These are phyloP conservation scores for Taurulus bubalis DNA, from an alignment of 2,113 vertebrate genomes.

Conservation along the genomic window DNA sequence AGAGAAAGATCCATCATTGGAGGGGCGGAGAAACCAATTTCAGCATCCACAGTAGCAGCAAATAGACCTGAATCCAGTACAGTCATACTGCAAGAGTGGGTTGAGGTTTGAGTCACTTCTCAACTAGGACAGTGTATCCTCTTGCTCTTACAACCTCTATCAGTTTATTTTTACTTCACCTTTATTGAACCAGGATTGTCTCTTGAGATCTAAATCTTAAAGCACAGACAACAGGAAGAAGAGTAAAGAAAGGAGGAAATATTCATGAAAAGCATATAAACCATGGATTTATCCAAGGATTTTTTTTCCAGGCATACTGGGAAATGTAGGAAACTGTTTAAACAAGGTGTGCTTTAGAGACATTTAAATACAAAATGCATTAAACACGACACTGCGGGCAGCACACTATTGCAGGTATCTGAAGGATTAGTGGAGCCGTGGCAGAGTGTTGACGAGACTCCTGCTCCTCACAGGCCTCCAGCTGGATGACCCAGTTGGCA, in stretches of 20 bases:
- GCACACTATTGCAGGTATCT: constrained; percentile 19
- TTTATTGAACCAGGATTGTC: background rate
- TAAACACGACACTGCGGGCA: background rate
- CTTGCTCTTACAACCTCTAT: background rate
- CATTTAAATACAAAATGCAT: background rate
- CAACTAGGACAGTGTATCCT: background rate
- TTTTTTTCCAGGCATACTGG: background rate
- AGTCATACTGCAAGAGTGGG: constrained; percentile 35
- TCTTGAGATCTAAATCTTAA: constrained; percentile 3
- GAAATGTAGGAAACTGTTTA: background rate
- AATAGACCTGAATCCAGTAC: constrained; percentile 15
- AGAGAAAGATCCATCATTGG: constrained; percentile 7
- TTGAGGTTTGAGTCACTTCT: constrained; percentile 47
- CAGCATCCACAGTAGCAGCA: constrained; percentile 24
- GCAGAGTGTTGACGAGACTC: constrained; percentile 7
- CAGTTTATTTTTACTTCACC: background rate
- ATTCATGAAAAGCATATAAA: background rate
- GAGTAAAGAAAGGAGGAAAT: background rate
- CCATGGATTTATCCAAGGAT: background rate
- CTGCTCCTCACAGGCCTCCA: constrained; percentile 32
- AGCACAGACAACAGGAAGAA: background rate
- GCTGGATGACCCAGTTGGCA: constrained; percentile 64
- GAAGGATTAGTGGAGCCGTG: constrained; percentile 51
- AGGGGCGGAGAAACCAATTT: constrained; percentile 1
- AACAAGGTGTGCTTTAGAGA: background rate